phyloP scores from a whole-genome alignment of 2,888 invertebrate genomes.

The Lampropteryx suffumata region DNA sequence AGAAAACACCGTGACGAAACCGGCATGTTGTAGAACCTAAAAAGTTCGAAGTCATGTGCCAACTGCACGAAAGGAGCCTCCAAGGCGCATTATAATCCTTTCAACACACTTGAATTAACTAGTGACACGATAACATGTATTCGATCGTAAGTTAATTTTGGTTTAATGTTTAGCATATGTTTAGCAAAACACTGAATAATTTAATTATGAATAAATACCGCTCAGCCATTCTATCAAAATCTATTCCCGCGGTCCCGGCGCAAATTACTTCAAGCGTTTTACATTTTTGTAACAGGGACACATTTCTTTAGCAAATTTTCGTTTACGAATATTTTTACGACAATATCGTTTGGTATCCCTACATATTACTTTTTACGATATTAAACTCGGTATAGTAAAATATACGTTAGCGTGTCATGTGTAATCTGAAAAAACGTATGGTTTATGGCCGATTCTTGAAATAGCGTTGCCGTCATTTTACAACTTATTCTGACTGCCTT shows the following conservation, averaged over 20 bases:
- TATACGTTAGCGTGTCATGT: constrained; percentile 13
- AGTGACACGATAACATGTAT: too few relatives aligned
- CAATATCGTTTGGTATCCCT: constrained; percentile 26
- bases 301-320: constrained; percentile 40
- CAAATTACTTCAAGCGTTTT: constrained; percentile 49
- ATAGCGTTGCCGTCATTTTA: background rate
- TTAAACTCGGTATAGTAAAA: constrained; percentile 27
- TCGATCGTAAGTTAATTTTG: too few relatives aligned
- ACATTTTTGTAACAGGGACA: constrained; percentile 54
- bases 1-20: too few relatives aligned
- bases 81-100: too few relatives aligned
- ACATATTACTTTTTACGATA: constrained; percentile 32
- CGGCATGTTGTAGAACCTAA: too few relatives aligned
- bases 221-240: constrained; percentile 11
- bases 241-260: constrained; percentile 20
- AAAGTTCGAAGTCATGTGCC: too few relatives aligned
- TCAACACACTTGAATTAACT: too few relatives aligned
- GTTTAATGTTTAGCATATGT: too few relatives aligned
- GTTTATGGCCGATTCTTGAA: background rate
- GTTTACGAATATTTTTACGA: constrained; percentile 34
- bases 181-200: too few relatives aligned
- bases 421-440: constrained; percentile 10
- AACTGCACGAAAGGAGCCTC: too few relatives aligned
- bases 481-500: background rate
- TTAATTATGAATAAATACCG: too few relatives aligned